phyloP scores from a whole-genome alignment of 2,888 invertebrate species.

The Leptopilina myrica region DNA sequence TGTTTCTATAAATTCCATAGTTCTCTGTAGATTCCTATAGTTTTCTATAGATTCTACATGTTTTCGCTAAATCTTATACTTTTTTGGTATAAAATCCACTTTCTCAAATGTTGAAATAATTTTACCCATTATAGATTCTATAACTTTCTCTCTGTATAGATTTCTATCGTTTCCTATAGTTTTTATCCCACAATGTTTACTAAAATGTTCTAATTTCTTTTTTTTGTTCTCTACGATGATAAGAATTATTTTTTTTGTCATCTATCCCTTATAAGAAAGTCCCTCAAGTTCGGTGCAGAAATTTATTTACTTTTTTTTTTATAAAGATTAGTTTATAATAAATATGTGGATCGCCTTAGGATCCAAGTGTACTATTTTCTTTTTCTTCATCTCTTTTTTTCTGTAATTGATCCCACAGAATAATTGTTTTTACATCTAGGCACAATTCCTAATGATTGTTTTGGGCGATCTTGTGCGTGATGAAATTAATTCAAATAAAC shows the following conservation, averaged over 20 bases:
- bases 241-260: background rate
- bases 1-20: too few species aligned
- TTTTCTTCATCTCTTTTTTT: slow-evolving; percentile 39
- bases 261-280: background rate
- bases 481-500: slow-evolving; percentile 49
- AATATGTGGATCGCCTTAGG: slow-evolving; percentile 23
- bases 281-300: slow-evolving; percentile 1
- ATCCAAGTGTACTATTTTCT: slow-evolving; percentile 45
- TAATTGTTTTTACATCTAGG: slow-evolving; percentile 72
- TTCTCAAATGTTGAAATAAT: too few species aligned
- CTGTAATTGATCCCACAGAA: slow-evolving; percentile 71
- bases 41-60: too few species aligned
- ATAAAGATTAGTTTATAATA: slow-evolving; percentile 37
- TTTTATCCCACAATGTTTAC: too few species aligned
- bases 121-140: too few species aligned
- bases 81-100: too few species aligned
- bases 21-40: too few species aligned
- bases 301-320: background rate
- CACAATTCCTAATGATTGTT: slow-evolving; percentile 74
- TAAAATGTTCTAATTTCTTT: background rate
- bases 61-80: too few species aligned
- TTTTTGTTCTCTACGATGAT: background rate
- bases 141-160: too few species aligned
- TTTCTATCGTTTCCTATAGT: too few species aligned
- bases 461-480: slow-evolving; percentile 69